Evolutionary conservation across 2,113 vertebrate species (phyloP), one percentile per base, ranked within the genome.

Genomic region (Sander lucioperca): DNA sequence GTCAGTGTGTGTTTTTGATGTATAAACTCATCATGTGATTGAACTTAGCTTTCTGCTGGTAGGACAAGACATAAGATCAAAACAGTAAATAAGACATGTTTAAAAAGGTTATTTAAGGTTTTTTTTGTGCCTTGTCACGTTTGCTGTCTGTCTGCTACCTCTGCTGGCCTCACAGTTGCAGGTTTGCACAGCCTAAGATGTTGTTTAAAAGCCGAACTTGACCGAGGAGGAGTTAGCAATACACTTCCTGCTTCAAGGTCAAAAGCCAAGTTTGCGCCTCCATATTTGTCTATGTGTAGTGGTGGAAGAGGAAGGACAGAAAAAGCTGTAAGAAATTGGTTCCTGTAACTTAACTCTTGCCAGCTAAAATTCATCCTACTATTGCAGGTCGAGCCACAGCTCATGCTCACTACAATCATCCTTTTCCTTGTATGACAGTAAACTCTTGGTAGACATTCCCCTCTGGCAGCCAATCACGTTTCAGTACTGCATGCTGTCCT

Each of bases 141-240:
- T 19, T 57, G 4, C 19, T 51, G 56, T 30, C 33, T 63, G 23
- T 68, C 48, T 63, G 65, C n/a, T 19, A 0, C 53, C 71, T 75
- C 13, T n/a, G 33, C 30, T 13, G 45, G 45, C 54, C 33, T 50
- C 66, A 15, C 16, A 4, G 61, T 61, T 36, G 61, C 64, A 72
- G 51, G 30, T 80, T 72, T 6, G 13, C 76, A 57, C 45, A 21
- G 75, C 74, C 74, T 63, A 8, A 47, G 4, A 30, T 74, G 67
- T 80, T 83, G 64, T 74, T 74, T 56, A 21, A 66, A 65, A 33
- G 45, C 57, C 8, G 63, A 86, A 82, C 75, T 77, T 86, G 75
- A 88, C 82, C 36, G 23, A 43, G 27, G 63, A 7, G 0, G 23
- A 23, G 56, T 6, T 63, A 30, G 76, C 57, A 61, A 57, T 67